Conservation (phyloP, 2,888 invertebrate species). For the Pogonocherus hispidulus region DNA sequence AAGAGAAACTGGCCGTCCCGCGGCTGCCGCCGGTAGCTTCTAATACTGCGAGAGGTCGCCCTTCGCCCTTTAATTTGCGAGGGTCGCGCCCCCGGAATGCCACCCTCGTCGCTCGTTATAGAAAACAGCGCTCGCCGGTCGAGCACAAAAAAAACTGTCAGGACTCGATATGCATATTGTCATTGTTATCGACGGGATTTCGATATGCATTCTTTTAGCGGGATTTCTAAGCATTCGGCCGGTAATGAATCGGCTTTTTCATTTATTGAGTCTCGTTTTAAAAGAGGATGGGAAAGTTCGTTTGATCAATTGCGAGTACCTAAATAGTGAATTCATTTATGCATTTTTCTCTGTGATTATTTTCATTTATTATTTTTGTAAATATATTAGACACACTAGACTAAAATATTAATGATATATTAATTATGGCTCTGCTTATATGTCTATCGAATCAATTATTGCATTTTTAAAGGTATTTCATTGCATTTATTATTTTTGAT, state of each 20-base stretch:
- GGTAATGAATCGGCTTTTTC: constrained; percentile 6
- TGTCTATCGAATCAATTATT: too few species aligned
- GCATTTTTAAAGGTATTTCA: too few species aligned
- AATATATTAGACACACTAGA: too few species aligned
- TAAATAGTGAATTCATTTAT: too few species aligned
- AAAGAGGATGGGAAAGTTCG: constrained; percentile 18
- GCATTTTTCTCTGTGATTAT: too few species aligned
- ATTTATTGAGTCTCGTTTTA: constrained; percentile 1
- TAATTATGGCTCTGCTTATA: too few species aligned
- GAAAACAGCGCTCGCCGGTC: constrained; percentile 58
- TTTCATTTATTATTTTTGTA: too few species aligned
- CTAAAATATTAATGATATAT: too few species aligned
- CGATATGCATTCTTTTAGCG: constrained; percentile 34
- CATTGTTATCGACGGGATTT: constrained; percentile 42
- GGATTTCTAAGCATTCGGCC: constrained; percentile 19
- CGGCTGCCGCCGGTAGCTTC: constrained; percentile 58
- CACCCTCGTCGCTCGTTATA: constrained; percentile 68
- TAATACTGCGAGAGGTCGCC: constrained; percentile 63
- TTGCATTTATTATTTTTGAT: too few species aligned
- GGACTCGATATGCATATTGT: constrained; percentile 48
- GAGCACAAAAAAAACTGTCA: constrained; percentile 57
- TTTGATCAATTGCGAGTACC: too few species aligned
- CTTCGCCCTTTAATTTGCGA: constrained; percentile 67
- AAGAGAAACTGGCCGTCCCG: constrained; percentile 55
- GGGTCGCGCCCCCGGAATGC: constrained; percentile 67